Evolutionary conservation across 2,888 invertebrate genomes (phyloP).

Genomic region (Drosophila cracens): DNA sequence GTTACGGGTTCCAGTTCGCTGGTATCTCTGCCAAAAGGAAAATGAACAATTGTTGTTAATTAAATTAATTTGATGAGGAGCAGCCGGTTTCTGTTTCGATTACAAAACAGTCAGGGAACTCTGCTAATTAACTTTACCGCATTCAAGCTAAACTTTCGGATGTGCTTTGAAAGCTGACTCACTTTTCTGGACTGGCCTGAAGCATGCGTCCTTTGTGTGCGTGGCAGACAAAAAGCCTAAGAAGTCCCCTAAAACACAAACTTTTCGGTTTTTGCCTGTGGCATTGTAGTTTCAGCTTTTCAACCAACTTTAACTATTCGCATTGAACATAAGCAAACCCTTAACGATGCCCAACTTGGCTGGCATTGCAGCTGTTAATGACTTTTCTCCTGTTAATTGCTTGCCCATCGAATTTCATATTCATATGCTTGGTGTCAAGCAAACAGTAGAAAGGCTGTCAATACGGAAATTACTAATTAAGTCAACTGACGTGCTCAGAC

Average conservation of each 20-base stretch:
- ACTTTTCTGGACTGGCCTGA: constrained; percentile 4
- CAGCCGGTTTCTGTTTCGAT: constrained; percentile 9
- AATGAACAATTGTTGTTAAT: constrained; percentile 32
- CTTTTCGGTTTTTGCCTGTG: constrained; percentile 15
- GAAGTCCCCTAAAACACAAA: not conserved
- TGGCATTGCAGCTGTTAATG: constrained; percentile 32
- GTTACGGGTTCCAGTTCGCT: constrained; percentile 90
- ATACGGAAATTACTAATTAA: not conserved
- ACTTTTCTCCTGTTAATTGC: constrained; percentile 14
- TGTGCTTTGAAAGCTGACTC: constrained; percentile 16
- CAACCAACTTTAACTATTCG: constrained; percentile 3
- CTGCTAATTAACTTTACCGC: constrained; percentile 65
- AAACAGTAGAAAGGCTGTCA: not conserved
- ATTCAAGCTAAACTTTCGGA: constrained; percentile 53
- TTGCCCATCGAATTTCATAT: not conserved
- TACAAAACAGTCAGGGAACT: constrained; percentile 39
- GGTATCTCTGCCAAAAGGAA: constrained; percentile 87
- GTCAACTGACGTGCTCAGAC: constrained; percentile 11
- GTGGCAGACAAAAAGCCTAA: constrained; percentile 6
- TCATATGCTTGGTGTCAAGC: not conserved
- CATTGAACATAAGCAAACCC: constrained; percentile 1
- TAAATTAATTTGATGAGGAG: constrained; percentile 37
- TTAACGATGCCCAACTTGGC: constrained; percentile 5
- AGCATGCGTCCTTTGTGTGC: constrained; percentile 28
- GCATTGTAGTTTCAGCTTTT: constrained; percentile 22